phyloP scores from a whole-genome alignment of 2,113 vertebrate genomes.

The Uropsilus gracilis region DNA sequence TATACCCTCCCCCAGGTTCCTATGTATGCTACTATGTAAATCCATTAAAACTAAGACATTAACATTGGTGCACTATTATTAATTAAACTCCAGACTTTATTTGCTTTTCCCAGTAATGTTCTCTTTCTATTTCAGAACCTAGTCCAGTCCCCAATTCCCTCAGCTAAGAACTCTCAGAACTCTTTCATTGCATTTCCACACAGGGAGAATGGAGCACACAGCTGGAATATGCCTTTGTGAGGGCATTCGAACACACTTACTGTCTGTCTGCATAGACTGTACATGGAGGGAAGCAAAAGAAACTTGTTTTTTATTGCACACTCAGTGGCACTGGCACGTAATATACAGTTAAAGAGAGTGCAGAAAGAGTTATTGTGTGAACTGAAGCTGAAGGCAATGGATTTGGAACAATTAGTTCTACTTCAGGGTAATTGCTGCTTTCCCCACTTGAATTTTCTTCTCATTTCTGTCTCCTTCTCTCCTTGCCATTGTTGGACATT shows the following conservation, averaged over 20 bases:
- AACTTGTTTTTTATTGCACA: neutral
- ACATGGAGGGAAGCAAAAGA: slow-evolving; percentile 10
- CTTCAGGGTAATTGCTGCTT: slow-evolving; percentile 52
- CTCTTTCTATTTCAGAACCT: neutral
- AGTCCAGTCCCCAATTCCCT: accelerated
- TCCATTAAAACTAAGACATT: slow-evolving; percentile 11
- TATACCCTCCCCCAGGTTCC: neutral
- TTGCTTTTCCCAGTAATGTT: neutral
- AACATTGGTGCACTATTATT: neutral
- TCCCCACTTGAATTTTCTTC: slow-evolving; percentile 33
- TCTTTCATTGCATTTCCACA: neutral
- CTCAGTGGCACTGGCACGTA: neutral
- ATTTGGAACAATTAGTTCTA: slow-evolving; percentile 47
- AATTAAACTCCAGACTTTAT: neutral
- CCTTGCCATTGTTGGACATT: neutral
- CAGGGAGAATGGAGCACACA: slow-evolving; percentile 31
- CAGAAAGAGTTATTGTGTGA: slow-evolving; percentile 27
- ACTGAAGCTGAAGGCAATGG: neutral
- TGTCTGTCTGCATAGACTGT: neutral
- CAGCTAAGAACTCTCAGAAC: neutral
- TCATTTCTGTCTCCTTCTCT: neutral
- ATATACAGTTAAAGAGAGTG: neutral
- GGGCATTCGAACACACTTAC: neutral
- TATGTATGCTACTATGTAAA: neutral
- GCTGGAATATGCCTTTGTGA: slow-evolving; percentile 2